phyloP scores from a whole-genome alignment of 2,113 vertebrate species.

The Leptobrachium ailaonicum region DNA sequence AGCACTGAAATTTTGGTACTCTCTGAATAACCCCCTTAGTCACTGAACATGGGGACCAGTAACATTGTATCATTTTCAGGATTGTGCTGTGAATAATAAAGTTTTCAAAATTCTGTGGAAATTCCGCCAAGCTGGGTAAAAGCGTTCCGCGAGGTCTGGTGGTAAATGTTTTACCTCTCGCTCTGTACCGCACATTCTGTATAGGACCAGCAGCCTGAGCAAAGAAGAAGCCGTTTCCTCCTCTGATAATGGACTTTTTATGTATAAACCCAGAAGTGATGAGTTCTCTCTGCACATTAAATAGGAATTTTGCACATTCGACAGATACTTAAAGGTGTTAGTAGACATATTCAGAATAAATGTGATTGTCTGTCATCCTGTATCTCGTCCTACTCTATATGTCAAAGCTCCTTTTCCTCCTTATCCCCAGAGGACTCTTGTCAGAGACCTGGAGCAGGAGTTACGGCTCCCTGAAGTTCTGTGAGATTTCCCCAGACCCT shows the following conservation, averaged over 20 bases:
- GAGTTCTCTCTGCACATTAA: background rate
- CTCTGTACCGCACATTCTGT: too few species aligned
- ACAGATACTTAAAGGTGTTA: background rate
- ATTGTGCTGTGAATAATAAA: too few species aligned
- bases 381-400: background rate
- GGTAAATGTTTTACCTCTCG: too few species aligned
- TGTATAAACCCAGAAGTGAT: background rate
- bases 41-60: too few species aligned
- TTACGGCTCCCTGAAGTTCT: background rate
- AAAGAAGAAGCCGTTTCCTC: too few species aligned
- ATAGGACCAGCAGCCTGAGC: too few species aligned
- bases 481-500: background rate
- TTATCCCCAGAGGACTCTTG: background rate
- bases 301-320: background rate
- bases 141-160: too few species aligned
- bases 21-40: too few species aligned
- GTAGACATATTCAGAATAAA: background rate
- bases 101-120: too few species aligned
- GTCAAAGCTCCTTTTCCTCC: background rate
- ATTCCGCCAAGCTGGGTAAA: too few species aligned
- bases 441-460: background rate
- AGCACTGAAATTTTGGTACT: too few species aligned
- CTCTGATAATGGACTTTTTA: background rate
- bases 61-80: too few species aligned
- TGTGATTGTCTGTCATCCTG: background rate